Percentiles rank a stretch among this genome's conserved stretches.
Conservation (phyloP, 2,113 vertebrate genomes). For the Pyrgilauda ruficollis region DNA sequence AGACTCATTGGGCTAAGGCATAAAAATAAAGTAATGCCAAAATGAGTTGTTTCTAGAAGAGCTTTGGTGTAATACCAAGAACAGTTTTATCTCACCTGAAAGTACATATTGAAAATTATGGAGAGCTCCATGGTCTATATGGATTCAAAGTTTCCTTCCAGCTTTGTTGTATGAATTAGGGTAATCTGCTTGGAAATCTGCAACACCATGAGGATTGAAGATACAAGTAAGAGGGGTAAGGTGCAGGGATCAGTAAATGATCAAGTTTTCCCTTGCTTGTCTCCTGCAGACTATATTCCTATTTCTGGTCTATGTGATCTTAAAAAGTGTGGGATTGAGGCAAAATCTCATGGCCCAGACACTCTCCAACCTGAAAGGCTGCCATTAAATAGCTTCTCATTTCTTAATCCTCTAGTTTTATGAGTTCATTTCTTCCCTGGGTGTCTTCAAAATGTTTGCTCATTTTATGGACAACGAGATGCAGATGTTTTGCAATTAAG, state of each 20-base stretch:
- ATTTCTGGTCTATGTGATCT: neutral
- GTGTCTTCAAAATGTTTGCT: neutral
- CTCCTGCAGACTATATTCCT: neutral
- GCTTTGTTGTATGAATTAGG: neutral
- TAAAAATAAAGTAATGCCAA: neutral
- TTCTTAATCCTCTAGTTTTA: conserved; percentile 23
- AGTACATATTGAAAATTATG: neutral
- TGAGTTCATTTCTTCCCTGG: neutral
- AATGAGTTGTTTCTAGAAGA: neutral
- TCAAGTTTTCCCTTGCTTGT: neutral
- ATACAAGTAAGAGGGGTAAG: neutral
- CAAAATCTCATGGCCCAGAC: neutral
- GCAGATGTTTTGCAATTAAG: neutral
- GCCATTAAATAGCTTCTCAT: conserved; percentile 41
- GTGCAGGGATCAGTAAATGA: neutral
- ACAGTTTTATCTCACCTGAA: neutral
- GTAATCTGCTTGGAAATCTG: neutral
- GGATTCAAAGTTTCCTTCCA: neutral
- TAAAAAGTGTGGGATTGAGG: neutral
- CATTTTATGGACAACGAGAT: neutral
- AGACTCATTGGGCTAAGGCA: neutral
- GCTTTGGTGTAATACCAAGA: neutral
- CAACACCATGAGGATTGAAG: neutral
- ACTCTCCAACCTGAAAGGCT: neutral
- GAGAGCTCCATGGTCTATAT: accelerated